Evolutionary conservation across 2,797 vertebrate species (phyloP).

Genomic region (Catharus ustulatus): DNA sequence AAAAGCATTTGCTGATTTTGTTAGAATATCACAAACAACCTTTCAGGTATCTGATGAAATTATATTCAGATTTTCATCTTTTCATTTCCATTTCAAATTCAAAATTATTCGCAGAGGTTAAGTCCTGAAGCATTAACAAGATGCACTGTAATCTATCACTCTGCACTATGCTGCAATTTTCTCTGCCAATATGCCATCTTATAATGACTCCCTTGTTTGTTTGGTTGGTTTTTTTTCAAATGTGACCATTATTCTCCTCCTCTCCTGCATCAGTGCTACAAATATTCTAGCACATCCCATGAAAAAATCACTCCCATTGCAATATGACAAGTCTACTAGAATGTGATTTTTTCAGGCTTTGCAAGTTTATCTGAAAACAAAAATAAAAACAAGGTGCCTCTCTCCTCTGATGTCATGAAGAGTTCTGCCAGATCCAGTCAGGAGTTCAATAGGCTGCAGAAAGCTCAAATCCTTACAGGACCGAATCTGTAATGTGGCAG

Average conservation of each 20-base stretch:
- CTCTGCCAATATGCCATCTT: neutral
- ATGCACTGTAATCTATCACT: neutral
- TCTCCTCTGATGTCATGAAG: neutral
- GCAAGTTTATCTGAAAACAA: neutral
- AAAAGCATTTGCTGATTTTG: neutral
- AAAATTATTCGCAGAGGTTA: neutral
- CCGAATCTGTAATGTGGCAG: neutral
- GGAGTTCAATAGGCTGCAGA: neutral
- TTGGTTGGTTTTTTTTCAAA: neutral
- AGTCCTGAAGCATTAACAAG: neutral
- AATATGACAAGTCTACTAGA: neutral
- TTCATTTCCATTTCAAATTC: conserved; percentile 17
- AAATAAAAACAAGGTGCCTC: neutral
- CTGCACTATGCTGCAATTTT: neutral
- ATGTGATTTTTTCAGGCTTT: neutral
- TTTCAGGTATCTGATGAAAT: neutral
- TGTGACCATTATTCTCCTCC: neutral
- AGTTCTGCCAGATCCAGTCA: neutral
- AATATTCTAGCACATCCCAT: neutral
- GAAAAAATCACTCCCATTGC: neutral
- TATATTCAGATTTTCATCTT: neutral
- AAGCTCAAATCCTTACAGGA: neutral
- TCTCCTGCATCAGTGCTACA: neutral
- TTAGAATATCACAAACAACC: neutral
- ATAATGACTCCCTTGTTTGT: neutral